phyloP scores from a whole-genome alignment of 2,113 vertebrate genomes.

The Oryzias curvinotus region DNA sequence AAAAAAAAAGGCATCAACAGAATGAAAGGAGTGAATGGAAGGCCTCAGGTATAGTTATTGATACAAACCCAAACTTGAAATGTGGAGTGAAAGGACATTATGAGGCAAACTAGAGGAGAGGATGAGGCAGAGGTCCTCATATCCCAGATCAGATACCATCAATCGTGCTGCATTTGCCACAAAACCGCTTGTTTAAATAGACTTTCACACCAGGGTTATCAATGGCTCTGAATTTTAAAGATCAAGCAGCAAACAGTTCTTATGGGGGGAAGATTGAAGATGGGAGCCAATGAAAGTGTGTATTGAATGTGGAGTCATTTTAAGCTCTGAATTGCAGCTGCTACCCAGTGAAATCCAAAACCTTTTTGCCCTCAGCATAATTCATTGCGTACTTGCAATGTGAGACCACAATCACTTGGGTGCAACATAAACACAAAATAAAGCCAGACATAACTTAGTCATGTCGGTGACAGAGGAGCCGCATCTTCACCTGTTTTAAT shows the following conservation, averaged over 20 bases:
- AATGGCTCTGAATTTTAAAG: too few species aligned
- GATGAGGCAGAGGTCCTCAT: too few species aligned
- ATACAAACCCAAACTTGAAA: too few species aligned
- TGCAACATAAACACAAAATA: conserved; percentile 46
- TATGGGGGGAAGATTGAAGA: conserved; percentile 9
- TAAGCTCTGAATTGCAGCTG: conserved; percentile 59
- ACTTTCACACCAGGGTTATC: too few species aligned
- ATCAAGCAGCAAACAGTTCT: not conserved
- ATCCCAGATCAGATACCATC: too few species aligned
- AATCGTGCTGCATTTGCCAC: too few species aligned
- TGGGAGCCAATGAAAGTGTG: not conserved
- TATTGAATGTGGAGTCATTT: conserved; percentile 48
- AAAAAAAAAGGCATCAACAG: too few species aligned
- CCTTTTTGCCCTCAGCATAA: conserved; percentile 44
- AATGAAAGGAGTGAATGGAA: too few species aligned
- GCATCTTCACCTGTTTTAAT: conserved; percentile 1
- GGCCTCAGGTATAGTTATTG: too few species aligned
- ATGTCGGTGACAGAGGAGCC: conserved; percentile 5
- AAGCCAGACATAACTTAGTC: conserved; percentile 31
- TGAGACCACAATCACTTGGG: conserved; percentile 42
- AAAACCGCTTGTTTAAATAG: too few species aligned
- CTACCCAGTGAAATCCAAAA: conserved; percentile 57
- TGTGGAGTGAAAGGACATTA: too few species aligned
- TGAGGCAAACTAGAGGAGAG: too few species aligned
- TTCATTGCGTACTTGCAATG: conserved; percentile 50